These are phyloP conservation scores for Choreutis nemorana DNA, from an alignment of 2,888 invertebrate species.

Conservation along the genomic window DNA sequence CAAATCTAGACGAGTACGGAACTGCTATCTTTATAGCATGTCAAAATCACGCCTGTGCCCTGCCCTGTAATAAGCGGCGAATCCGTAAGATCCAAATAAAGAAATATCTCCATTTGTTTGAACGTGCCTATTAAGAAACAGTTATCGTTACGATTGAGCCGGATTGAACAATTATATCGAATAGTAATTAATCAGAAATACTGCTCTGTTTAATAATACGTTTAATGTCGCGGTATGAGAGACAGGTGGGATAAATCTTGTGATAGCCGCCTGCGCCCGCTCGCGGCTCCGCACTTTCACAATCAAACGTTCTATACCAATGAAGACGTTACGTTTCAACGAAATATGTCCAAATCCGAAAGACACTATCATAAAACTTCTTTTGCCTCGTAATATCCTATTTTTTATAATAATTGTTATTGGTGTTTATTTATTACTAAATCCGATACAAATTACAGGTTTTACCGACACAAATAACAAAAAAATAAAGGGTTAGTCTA, in stretches of 20 bases:
- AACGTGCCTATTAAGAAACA: conserved; percentile 30
- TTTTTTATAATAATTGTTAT: conserved; percentile 65
- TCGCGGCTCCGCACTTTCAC: conserved; percentile 49
- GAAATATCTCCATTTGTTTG: conserved; percentile 43
- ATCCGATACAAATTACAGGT: conserved; percentile 61
- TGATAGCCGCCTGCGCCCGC: conserved; percentile 45
- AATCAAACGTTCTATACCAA: conserved; percentile 52
- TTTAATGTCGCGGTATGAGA: conserved; percentile 45
- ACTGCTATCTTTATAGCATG: conserved; percentile 44
- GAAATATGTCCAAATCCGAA: conserved; percentile 34
- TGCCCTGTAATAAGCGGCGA: no score
- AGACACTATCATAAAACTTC: conserved; percentile 51
- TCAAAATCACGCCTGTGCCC: conserved; percentile 37
- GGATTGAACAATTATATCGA: conserved; percentile 47
- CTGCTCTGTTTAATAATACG: conserved; percentile 56
- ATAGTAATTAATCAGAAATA: conserved; percentile 53
- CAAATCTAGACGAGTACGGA: conserved; percentile 30
- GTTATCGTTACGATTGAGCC: conserved; percentile 35
- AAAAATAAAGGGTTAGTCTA: conserved; percentile 64
- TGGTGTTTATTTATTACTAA: conserved; percentile 66
- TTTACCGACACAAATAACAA: conserved; percentile 45
- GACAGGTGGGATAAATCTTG: conserved; percentile 51
- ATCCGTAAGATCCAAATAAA: no score
- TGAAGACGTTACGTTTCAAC: conserved; percentile 59
- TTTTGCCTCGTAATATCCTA: conserved; percentile 54